These are phyloP conservation scores for Leptura quadrifasciata DNA, from an alignment of 2,888 invertebrate species.

Conservation along the genomic window DNA sequence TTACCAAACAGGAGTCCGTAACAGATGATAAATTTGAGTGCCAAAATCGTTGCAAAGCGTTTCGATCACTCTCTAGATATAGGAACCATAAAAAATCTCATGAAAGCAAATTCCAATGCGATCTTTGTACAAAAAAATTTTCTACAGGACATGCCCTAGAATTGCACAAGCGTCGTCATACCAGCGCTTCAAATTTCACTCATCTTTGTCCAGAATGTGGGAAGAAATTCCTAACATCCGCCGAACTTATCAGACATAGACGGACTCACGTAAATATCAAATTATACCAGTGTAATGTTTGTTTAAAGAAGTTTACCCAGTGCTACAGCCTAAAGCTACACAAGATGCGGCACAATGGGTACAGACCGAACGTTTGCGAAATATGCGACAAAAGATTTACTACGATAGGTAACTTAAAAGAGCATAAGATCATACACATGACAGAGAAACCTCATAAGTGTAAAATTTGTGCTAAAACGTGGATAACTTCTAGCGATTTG, in stretches of 20 bases:
- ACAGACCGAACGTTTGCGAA: neutral
- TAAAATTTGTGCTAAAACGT: neutral
- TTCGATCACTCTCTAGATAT: neutral
- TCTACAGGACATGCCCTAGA: neutral
- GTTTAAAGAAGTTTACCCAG: neutral
- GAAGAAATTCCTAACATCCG: neutral
- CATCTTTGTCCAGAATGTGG: neutral
- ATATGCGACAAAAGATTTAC: conserved; percentile 2
- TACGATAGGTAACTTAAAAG: neutral
- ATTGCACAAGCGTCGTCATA: neutral
- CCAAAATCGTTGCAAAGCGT: neutral
- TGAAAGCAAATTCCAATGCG: neutral
- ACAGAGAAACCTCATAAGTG: conserved; percentile 5
- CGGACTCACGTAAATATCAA: neutral
- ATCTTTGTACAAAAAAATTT: neutral
- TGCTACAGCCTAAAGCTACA: neutral
- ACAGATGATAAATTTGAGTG: neutral
- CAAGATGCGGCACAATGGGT: neutral
- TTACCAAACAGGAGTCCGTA: neutral
- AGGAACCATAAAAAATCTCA: neutral
- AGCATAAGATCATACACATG: neutral
- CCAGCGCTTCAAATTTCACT: neutral
- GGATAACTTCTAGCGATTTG: neutral
- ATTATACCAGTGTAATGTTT: neutral
- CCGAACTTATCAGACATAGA: neutral